Evolutionary conservation across 2,797 vertebrate genomes (phyloP), one percentile per base, ranked within the genome.

Genomic region (Vespertilio murinus): DNA sequence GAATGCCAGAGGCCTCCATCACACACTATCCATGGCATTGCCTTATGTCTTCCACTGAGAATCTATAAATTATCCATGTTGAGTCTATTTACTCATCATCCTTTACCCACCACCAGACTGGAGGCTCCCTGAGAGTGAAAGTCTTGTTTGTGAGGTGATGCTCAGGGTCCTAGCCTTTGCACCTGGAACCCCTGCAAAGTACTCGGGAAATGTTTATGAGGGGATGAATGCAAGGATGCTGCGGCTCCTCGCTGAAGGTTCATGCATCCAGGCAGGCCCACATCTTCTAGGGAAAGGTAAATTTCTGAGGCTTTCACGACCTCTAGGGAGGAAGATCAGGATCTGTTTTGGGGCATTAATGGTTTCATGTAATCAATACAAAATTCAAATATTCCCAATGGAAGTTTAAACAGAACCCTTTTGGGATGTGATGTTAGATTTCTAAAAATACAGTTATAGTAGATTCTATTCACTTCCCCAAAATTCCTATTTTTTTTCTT

Each of bases 21-120:
- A 16, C 7, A 40, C 64, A 64, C 47, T 9, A 1, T 1, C 23
- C 49, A 71, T 0, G 11, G 17, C 8, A 30, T 5, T 16, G 33
- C 11, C 33, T 10, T 13, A 30, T 61, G 61, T 80, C 59, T 2
- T 59, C 38, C 30, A 52, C 28, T 49, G 28, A 77, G 82, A 33
- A 12, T 23, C 16, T 1, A 23, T 18, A 22, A 78, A 70, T 17
- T 10, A 30, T 6, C 7, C 2, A 14, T 0, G 1, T 0, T 0
- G 8, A 40, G 30, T 47, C 20, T n/a, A 20, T 73, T 49, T 30
- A 23, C 16, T 38, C 25, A 59, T 6, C 4, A 12, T 30, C 17
- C 10, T 11, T 20, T 69, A 52, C 10, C 22, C 14, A 38, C 14
- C 61, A 38, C 30, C 12, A 71, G 38, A 23, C n/a, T 14, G 6